Conservation (phyloP, 2,888 invertebrate genomes). For the Willowsia nigromaculata region DNA sequence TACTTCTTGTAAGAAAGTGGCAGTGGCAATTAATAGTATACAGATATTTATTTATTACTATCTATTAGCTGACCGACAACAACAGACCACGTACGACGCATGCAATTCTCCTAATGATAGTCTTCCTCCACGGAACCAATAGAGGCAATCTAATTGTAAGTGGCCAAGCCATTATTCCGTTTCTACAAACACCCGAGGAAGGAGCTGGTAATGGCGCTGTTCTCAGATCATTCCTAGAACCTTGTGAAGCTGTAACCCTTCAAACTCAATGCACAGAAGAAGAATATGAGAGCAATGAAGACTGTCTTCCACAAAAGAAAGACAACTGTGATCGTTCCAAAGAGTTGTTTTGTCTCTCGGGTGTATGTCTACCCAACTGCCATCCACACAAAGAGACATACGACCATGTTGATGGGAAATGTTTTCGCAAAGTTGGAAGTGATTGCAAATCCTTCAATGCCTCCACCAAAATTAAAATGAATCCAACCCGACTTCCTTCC, state of each 20-base stretch:
- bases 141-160: not conserved
- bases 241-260: slow-evolving; percentile 47
- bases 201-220: not conserved
- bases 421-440: slow-evolving; percentile 60
- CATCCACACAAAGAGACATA: slow-evolving; percentile 57
- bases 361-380: slow-evolving; percentile 61
- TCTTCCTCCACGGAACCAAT: not conserved
- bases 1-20: too few species aligned
- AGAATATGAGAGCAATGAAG: slow-evolving; percentile 56
- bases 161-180: not conserved
- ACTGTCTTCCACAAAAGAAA: slow-evolving; percentile 57
- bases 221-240: slow-evolving; percentile 53
- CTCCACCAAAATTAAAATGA: not conserved
- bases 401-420: slow-evolving; percentile 53
- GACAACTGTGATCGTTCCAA: slow-evolving; percentile 59
- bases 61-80: not conserved
- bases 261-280: slow-evolving; percentile 61
- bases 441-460: slow-evolving; percentile 37
- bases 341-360: slow-evolving; percentile 55
- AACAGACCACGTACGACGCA: not conserved
- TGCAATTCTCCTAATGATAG: not conserved
- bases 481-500: not conserved
- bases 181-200: not conserved
- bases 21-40: too few species aligned
- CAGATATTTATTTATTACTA: not conserved